Percentiles rank a stretch among this genome's conserved stretches.
These are phyloP conservation scores for Aegithalos caudatus DNA, from an alignment of 2,113 vertebrate species.

Conservation along the genomic window DNA sequence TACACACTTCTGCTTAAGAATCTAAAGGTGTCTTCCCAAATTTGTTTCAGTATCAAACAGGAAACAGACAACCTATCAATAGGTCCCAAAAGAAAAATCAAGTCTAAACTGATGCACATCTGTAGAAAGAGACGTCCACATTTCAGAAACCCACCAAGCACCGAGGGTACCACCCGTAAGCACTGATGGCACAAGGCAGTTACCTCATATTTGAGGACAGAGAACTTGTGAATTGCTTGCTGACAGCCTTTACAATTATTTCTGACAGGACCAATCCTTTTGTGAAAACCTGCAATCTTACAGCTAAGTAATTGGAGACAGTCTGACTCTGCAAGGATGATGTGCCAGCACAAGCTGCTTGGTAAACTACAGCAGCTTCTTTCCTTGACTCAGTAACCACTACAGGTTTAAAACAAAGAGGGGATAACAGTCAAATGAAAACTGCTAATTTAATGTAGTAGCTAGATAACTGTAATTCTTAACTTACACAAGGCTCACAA, in stretches of 20 bases:
- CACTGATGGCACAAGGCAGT: not conserved
- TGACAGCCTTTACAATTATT: not conserved
- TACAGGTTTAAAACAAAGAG: not conserved
- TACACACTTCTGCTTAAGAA: not conserved
- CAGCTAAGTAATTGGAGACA: not conserved
- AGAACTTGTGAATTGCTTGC: not conserved
- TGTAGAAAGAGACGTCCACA: not conserved
- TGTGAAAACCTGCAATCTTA: not conserved
- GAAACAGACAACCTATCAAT: not conserved
- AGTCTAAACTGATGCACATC: not conserved
- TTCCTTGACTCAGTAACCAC: not conserved
- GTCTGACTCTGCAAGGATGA: not conserved
- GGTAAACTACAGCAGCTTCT: not conserved
- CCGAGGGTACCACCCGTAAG: not conserved
- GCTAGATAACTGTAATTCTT: not conserved
- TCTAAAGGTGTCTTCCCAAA: not conserved
- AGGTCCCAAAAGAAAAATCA: not conserved
- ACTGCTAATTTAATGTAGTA: not conserved
- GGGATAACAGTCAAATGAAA: not conserved
- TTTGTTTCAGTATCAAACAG: not conserved
- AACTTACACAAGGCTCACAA: slow-evolving; percentile 98
- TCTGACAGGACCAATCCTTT: not conserved
- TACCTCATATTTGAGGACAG: not conserved
- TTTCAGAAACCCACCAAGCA: not conserved
- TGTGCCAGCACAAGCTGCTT: not conserved